These are phyloP conservation scores for Taenioides sp. DNA, from an alignment of 2,797 vertebrate species.

Conservation along the genomic window DNA sequence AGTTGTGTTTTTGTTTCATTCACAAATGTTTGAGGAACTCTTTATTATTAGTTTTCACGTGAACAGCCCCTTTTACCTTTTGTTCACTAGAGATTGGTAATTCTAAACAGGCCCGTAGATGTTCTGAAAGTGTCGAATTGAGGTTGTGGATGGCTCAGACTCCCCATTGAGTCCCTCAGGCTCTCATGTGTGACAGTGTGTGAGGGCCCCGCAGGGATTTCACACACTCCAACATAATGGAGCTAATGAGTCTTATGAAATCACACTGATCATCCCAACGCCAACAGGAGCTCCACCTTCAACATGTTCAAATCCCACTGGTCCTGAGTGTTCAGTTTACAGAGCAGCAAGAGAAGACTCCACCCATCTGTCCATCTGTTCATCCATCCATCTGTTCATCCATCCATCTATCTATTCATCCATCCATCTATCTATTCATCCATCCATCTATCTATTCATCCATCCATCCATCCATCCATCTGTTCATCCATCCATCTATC, in stretches of 20 bases:
- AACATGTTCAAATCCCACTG: neutral
- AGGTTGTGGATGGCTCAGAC: neutral
- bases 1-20: no score
- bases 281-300: neutral
- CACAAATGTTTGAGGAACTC: no score
- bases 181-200: conserved; percentile 2
- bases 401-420: no score
- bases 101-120: neutral
- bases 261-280: conserved; percentile 19
- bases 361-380: no score
- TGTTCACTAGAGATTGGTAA: no score
- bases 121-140: neutral
- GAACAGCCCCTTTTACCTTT: no score
- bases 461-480: no score
- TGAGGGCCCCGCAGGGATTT: conserved; percentile 7
- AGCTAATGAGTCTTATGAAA: conserved; percentile 31
- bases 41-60: no score
- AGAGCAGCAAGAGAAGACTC: neutral
- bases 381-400: no score
- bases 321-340: neutral
- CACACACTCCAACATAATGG: conserved; percentile 15
- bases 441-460: no score
- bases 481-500: no score
- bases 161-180: conserved; percentile 2
- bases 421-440: no score